Evolutionary conservation across 1,140 invertebrate species (phyloP), one percentile per base, ranked within the genome.

Genomic region (Bacillus rossius): DNA sequence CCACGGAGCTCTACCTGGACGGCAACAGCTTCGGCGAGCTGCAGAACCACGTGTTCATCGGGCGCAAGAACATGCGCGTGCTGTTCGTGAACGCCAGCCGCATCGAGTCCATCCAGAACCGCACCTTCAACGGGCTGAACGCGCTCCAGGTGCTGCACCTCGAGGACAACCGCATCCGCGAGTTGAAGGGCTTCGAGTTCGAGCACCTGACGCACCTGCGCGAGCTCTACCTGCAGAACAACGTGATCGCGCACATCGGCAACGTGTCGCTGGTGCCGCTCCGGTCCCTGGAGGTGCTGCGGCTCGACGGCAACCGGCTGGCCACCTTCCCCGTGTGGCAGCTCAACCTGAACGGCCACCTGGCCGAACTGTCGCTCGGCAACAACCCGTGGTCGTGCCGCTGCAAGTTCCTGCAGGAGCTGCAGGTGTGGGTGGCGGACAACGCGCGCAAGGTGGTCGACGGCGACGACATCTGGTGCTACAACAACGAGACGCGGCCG

Each of bases 41-140:
- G 45, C 86, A 90, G 67, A 91, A 91, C 70, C 92, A 95, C 69
- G 87, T 89, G 22, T 94, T 96, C 70, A 95, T 96, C 65, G 92
- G 92, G 0, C 78, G 92, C 10, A 94, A 94, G 73, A 94, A 95
- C 71, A 85, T 95, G 80, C 79, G 85, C 59, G 83, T 87, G 14
- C 72, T 96, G 0, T 94, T 85, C 71, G 87, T 95, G 20, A 96
- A 96, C 73, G 84, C 81, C 59, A 93, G 89, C 67, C 82, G 84
- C 25, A 86, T 96, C 59, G 88, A 91, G 60, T 84, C 81, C 42
- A 94, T 96, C 64, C 88, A 92, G 70, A 96, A 96, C 71, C 84
- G 90, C 63, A 95, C 93, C 2, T 96, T 96, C 75, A 93, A 94
- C 67, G 91, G 92, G 8, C 75, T 96, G 47, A 86, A 86, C 64